phyloP scores from a whole-genome alignment of 2,888 invertebrate species.

The Lapara coniferarum region DNA sequence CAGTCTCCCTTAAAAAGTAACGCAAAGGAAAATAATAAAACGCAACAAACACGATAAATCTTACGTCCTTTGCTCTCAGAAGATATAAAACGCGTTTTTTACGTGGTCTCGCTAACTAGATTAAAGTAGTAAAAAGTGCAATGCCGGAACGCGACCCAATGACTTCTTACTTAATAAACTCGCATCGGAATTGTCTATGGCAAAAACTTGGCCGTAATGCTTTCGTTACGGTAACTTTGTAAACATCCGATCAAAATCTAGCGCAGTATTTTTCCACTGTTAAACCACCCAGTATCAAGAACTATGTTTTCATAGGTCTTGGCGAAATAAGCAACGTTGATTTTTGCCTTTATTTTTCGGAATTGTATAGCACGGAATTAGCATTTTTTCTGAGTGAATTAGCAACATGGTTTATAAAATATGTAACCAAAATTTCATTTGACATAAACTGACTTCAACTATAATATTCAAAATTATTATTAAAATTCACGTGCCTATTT shows the following conservation, averaged over 20 bases:
- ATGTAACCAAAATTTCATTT: too few species aligned
- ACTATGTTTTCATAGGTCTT: too few species aligned
- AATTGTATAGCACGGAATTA: too few species aligned
- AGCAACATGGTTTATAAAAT: too few species aligned
- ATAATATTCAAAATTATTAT: too few species aligned
- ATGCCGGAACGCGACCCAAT: constrained; percentile 22
- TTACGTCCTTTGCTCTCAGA: background rate
- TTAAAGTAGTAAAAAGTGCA: constrained; percentile 34
- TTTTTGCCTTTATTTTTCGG: too few species aligned
- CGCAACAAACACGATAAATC: background rate
- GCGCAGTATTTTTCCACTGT: too few species aligned
- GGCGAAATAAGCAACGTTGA: too few species aligned
- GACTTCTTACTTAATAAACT: constrained; percentile 23
- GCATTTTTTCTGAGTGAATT: too few species aligned
- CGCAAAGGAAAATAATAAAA: constrained; percentile 1
- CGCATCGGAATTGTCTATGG: constrained; percentile 18
- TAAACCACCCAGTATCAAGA: too few species aligned
- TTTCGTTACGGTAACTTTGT: background rate
- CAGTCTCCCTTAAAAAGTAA: background rate
- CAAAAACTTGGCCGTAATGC: background rate
- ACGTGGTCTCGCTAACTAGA: constrained; percentile 28
- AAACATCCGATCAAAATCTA: background rate
- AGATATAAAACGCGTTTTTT: constrained; percentile 18
- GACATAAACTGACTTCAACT: too few species aligned
- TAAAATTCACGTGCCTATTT: too few species aligned